phyloP scores from a whole-genome alignment of 64 coral and sea anemone genomes.

The Anthopleura sola region DNA sequence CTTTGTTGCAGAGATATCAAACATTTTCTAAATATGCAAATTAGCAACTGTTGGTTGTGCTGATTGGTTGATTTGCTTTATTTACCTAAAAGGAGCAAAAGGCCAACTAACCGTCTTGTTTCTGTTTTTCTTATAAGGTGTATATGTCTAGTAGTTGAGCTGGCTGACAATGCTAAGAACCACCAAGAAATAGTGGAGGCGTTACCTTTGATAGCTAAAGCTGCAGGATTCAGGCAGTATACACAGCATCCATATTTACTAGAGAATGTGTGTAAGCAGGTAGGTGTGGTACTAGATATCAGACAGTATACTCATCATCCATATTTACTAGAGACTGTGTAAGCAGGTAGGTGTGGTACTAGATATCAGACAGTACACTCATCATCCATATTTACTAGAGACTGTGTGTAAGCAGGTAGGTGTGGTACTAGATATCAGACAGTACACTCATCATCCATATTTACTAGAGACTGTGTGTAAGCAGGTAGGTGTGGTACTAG shows the following conservation, averaged over 20 bases:
- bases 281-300: conserved; percentile 17
- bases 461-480: conserved; percentile 87
- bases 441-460: conserved; percentile 86
- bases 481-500: conserved; percentile 43
- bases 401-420: conserved; percentile 88
- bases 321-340: conserved; percentile 87
- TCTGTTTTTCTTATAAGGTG: conserved; percentile 44
- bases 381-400: conserved; percentile 83
- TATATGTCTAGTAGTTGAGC: conserved; percentile 83
- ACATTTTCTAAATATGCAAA: too few species aligned
- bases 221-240: conserved; percentile 73
- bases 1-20: too few species aligned
- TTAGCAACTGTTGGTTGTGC: too few species aligned
- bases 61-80: too few species aligned
- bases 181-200: conserved; percentile 49
- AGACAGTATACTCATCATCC: conserved; percentile 85
- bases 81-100: too few species aligned
- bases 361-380: conserved; percentile 70
- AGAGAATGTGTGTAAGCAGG: conserved; percentile 91
- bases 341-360: conserved; percentile 47
- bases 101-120: background rate
- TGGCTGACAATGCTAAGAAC: conserved; percentile 51
- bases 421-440: conserved; percentile 12
- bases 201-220: conserved; percentile 72
- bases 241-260: conserved; percentile 83